Percentiles rank a stretch among this genome's conserved stretches.
phyloP scores from a whole-genome alignment of 2,113 vertebrate genomes.

The Upupa epops region DNA sequence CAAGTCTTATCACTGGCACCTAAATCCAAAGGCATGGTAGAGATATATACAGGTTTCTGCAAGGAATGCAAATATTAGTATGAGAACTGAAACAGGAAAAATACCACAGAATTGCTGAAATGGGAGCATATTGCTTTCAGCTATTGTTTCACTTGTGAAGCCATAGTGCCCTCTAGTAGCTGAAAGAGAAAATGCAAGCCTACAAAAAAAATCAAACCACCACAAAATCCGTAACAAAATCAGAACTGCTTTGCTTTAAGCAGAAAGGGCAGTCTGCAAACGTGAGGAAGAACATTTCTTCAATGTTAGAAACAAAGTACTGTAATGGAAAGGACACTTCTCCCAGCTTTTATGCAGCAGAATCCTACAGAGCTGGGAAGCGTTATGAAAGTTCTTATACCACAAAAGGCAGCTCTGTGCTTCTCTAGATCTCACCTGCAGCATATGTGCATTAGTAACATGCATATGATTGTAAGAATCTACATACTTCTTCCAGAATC shows the following conservation, averaged over 20 bases:
- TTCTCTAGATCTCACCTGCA: not conserved
- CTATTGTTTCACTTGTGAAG: conserved; percentile 20
- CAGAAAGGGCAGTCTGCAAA: not conserved
- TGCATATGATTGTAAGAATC: not conserved
- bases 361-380: not conserved
- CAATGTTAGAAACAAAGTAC: not conserved
- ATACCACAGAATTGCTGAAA: conserved; percentile 31
- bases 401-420: not conserved
- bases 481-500: not conserved
- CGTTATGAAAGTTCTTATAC: not conserved
- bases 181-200: not conserved
- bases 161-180: conserved; percentile 64
- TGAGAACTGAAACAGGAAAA: conserved; percentile 42
- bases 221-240: not conserved
- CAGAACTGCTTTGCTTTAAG: not conserved
- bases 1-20: not conserved
- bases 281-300: not conserved
- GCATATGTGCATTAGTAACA: not conserved
- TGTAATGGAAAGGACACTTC: not conserved
- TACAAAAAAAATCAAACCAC: no score
- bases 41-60: conserved; percentile 25
- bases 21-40: conserved; percentile 23
- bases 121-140: not conserved
- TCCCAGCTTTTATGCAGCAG: not conserved
- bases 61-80: conserved; percentile 65